Evolutionary conservation across 2,888 invertebrate genomes (phyloP).

Genomic region (Leptura quadrifasciata): DNA sequence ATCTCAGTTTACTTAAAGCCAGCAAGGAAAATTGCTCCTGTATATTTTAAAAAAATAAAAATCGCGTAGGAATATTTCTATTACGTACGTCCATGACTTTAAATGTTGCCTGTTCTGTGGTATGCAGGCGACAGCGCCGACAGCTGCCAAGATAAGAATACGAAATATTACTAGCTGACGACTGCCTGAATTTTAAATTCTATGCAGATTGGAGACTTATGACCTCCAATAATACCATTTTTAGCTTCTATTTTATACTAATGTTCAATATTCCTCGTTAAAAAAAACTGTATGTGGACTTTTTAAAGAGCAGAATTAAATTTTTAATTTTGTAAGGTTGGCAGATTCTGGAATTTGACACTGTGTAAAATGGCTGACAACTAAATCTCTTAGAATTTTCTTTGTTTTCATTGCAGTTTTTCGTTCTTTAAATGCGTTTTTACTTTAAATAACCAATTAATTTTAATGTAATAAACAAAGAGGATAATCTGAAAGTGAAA

Average conservation of each 20-base stretch:
- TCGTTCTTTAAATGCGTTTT: constrained; percentile 66
- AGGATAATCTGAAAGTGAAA: constrained; percentile 46
- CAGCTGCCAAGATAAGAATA: constrained; percentile 48
- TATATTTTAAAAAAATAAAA: constrained; percentile 1
- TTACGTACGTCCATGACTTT: constrained; percentile 56
- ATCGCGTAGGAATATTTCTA: neutral
- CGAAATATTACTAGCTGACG: constrained; percentile 47
- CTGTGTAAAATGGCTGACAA: constrained; percentile 73
- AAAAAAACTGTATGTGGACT: constrained; percentile 28
- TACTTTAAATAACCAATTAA: constrained; percentile 48
- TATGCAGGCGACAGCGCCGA: constrained; percentile 46
- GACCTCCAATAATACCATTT: neutral
- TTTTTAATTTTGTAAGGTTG: constrained; percentile 63
- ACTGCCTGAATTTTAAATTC: constrained; percentile 15
- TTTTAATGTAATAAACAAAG: constrained; percentile 37
- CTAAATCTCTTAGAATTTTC: constrained; percentile 72
- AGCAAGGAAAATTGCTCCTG: neutral
- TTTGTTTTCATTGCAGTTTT: constrained; percentile 74
- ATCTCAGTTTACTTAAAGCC: neutral
- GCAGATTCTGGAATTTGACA: constrained; percentile 73
- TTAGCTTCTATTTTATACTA: neutral
- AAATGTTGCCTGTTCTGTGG: constrained; percentile 57
- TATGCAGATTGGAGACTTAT: neutral
- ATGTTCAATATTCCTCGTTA: neutral
- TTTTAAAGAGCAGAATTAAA: constrained; percentile 28